Evolutionary conservation across 1,140 invertebrate genomes (phyloP).

Genomic region (Araneus ventricosus): DNA sequence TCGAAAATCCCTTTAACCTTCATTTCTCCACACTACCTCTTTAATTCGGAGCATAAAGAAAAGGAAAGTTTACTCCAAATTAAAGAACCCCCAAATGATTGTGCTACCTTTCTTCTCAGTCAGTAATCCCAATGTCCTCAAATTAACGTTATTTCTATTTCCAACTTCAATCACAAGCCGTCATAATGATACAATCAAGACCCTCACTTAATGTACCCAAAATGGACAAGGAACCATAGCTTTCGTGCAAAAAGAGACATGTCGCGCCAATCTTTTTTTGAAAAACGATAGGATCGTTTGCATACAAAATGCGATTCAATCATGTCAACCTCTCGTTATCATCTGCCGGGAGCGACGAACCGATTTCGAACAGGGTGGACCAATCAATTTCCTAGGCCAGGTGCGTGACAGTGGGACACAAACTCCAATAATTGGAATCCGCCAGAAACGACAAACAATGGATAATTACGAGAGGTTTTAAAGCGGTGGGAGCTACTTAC

Average conservation of each 20-base stretch:
- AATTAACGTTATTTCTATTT: no score
- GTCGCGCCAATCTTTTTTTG: background rate
- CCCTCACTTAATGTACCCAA: constrained; percentile 14
- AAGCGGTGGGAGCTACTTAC: background rate
- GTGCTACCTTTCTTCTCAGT: background rate
- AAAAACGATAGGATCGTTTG: constrained; percentile 42
- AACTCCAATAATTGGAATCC: constrained; percentile 47
- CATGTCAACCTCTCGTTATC: constrained; percentile 11
- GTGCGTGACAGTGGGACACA: constrained; percentile 32
- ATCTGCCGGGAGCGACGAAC: background rate
- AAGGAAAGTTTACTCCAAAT: background rate
- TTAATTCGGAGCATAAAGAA: background rate
- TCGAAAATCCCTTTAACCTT: no score
- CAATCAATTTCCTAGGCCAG: constrained; percentile 34
- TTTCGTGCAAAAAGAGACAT: constrained; percentile 7
- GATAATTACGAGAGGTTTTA: constrained; percentile 26
- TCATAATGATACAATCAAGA: background rate
- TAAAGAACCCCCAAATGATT: background rate
- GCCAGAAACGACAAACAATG: constrained; percentile 12
- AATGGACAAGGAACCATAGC: constrained; percentile 15
- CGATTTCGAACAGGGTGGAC: background rate
- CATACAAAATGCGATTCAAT: constrained; percentile 55
- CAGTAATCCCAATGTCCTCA: background rate
- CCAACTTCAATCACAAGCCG: background rate
- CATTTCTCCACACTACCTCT: no score